Evolutionary conservation across 1,140 invertebrate species (phyloP).

Genomic region (Solen grandis): DNA sequence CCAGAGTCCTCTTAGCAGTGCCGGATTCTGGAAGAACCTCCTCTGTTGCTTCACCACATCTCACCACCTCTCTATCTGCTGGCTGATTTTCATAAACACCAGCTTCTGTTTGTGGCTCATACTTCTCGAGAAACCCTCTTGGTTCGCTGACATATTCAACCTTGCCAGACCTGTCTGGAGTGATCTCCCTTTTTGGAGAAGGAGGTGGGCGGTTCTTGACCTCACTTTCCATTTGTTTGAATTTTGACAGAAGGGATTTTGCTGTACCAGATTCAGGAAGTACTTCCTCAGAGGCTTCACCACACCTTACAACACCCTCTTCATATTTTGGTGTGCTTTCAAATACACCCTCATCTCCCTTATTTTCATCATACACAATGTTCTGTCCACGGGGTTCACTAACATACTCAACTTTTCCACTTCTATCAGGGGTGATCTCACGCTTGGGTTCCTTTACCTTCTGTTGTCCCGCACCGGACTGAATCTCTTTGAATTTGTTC

Average conservation of each 20-base stretch:
- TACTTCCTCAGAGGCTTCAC: constrained; percentile 62
- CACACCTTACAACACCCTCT: constrained; percentile 67
- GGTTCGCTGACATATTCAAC: constrained; percentile 71
- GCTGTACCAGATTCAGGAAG: constrained; percentile 73
- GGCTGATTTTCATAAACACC: constrained; percentile 74
- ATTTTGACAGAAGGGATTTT: constrained; percentile 69
- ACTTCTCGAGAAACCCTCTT: constrained; percentile 60
- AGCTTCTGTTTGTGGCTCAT: constrained; percentile 65
- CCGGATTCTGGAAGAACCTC: constrained; percentile 66
- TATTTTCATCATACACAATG: constrained; percentile 63
- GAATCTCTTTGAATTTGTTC: constrained; percentile 72
- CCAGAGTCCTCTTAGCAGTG: constrained; percentile 61
- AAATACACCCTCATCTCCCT: constrained; percentile 64
- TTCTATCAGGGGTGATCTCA: constrained; percentile 71
- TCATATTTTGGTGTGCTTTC: constrained; percentile 68
- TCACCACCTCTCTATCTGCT: constrained; percentile 55
- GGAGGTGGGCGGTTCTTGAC: constrained; percentile 57
- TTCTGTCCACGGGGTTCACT: constrained; percentile 64
- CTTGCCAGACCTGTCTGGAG: constrained; percentile 70
- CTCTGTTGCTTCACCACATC: constrained; percentile 54
- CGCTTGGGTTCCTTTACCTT: constrained; percentile 56
- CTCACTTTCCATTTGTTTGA: constrained; percentile 67
- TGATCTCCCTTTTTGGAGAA: constrained; percentile 66
- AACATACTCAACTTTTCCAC: constrained; percentile 66
- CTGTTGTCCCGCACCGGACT: constrained; percentile 55